A percentile compares a stretch with the other conserved stretches of the same genome.
These are phyloP conservation scores for Anolis carolinensis DNA, from an alignment of 2,113 vertebrate genomes.

Conservation along the genomic window DNA sequence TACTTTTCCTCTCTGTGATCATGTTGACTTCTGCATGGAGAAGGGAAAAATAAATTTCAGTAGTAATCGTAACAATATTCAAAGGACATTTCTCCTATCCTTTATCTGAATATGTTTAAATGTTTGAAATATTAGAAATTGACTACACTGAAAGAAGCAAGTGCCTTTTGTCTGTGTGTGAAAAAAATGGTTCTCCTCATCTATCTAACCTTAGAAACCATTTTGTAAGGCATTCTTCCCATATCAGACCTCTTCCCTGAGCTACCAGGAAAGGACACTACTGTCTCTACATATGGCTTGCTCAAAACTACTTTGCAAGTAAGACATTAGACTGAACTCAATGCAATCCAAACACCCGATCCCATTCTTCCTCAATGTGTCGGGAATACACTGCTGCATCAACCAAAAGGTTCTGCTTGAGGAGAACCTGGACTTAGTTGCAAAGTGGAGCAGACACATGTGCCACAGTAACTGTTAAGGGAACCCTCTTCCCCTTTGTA, in stretches of 20 bases:
- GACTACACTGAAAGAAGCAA: slow-evolving; percentile 13
- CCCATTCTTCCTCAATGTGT: background rate
- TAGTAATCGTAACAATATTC: slow-evolving; percentile 19
- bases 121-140: slow-evolving; percentile 58
- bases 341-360: background rate
- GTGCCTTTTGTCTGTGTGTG: background rate
- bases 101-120: slow-evolving; percentile 15
- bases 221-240: background rate
- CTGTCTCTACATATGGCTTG: background rate
- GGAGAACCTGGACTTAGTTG: background rate
- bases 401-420: slow-evolving; percentile 17
- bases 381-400: background rate
- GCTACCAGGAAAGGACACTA: background rate
- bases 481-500: background rate
- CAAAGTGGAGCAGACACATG: rapidly evolving
- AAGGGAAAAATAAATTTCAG: slow-evolving; percentile 21
- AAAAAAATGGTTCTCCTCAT: slow-evolving; percentile 27
- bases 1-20: background rate
- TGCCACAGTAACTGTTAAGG: background rate
- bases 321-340: background rate
- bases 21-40: background rate
- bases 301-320: rapidly evolving
- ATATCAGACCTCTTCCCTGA: no score
- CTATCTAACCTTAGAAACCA: background rate
- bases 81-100: background rate